Conservation (phyloP, 1,140 invertebrate species). For the Hyles vespertilio region DNA sequence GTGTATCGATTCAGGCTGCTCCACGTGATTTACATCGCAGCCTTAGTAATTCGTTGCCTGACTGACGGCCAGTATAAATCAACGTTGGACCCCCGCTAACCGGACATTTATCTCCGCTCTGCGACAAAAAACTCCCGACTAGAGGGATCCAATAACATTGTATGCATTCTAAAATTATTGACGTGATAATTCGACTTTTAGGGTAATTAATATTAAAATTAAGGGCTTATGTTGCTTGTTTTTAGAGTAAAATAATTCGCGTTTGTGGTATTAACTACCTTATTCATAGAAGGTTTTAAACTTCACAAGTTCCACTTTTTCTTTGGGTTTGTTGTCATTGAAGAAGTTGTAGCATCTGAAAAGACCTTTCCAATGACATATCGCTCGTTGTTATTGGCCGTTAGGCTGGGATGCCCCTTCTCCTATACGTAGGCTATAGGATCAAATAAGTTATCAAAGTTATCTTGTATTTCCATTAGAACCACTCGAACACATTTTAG, state of each 20-base stretch:
- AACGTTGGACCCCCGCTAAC: constrained; percentile 68
- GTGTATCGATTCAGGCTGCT: constrained; percentile 46
- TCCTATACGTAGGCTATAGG: too few species aligned
- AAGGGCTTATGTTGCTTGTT: background rate
- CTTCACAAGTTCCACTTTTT: too few species aligned
- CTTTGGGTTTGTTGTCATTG: too few species aligned
- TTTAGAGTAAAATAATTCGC: background rate
- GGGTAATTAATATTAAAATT: background rate
- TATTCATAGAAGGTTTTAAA: too few species aligned
- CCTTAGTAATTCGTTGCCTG: constrained; percentile 68
- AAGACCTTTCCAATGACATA: too few species aligned
- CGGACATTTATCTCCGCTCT: constrained; percentile 65
- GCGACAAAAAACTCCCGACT: constrained; percentile 61
- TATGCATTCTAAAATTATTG: constrained; percentile 23
- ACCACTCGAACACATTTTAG: background rate
- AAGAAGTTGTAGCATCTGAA: too few species aligned
- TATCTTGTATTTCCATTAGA: too few species aligned
- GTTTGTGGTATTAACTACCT: too few species aligned
- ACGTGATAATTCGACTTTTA: constrained; percentile 23
- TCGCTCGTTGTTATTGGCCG: too few species aligned
- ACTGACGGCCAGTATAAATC: constrained; percentile 67
- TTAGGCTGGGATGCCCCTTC: too few species aligned
- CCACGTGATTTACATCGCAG: constrained; percentile 66
- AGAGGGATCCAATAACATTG: constrained; percentile 42
- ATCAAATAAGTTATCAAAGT: too few species aligned